Conservation (phyloP, 2,797 vertebrate species). For the Hapalemur alaotrensis region DNA sequence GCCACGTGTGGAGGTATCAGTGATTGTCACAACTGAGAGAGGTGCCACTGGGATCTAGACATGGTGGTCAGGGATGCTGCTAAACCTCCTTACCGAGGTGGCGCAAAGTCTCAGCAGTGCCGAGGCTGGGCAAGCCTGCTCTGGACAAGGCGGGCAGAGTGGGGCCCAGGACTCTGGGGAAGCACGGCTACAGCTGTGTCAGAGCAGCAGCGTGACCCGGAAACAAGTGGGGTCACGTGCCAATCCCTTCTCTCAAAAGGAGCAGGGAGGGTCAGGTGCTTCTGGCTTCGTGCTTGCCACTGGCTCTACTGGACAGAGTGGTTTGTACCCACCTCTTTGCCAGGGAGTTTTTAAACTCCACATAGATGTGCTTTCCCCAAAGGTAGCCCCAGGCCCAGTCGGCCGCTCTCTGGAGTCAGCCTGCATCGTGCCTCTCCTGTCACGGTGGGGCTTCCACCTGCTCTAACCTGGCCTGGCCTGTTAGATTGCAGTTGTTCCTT, state of each 20-base stretch:
- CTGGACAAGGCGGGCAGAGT: background rate
- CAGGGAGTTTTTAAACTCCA: background rate
- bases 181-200: too few relatives aligned
- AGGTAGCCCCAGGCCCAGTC: background rate
- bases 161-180: background rate
- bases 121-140: background rate
- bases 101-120: background rate
- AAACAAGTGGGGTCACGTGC: background rate
- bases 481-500: background rate
- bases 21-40: background rate
- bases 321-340: background rate
- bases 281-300: background rate
- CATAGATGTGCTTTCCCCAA: accelerated
- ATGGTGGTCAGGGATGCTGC: background rate
- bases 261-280: background rate
- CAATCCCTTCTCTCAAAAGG: background rate
- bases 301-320: background rate
- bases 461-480: background rate
- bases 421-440: background rate
- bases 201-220: background rate
- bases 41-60: too few relatives aligned
- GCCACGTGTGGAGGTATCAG: background rate
- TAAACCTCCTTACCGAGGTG: background rate
- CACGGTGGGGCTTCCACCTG: background rate
- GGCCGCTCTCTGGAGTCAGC: background rate